A percentile compares a stretch with the other conserved stretches of the same genome.
Evolutionary conservation across 2,113 vertebrate species (phyloP).

Genomic region (Haemorhous mexicanus): DNA sequence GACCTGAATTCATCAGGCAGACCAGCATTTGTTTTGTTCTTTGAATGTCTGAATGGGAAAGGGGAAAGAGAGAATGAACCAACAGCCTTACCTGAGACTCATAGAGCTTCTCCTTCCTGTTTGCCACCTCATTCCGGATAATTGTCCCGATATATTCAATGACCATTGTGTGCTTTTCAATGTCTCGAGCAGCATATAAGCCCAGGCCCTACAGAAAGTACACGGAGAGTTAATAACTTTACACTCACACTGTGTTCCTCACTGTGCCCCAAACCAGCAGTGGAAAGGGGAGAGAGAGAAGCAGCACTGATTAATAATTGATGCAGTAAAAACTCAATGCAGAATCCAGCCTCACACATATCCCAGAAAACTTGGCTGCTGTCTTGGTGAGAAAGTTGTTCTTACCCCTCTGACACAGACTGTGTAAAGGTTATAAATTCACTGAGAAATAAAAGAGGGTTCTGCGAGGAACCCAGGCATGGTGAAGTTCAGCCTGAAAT

Average conservation of each 20-base stretch:
- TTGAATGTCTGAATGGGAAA: background rate
- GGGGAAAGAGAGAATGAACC: background rate
- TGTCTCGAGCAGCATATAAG: constrained; percentile 94
- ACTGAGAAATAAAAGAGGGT: background rate
- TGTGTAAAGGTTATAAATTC: background rate
- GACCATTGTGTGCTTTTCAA: constrained; percentile 99
- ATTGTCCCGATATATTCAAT: constrained; percentile 98
- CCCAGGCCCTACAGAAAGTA: constrained; percentile 84
- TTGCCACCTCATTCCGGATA: constrained; percentile 95
- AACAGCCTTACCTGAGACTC: constrained; percentile 84
- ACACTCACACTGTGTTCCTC: background rate
- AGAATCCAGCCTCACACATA: background rate
- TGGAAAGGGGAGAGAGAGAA: background rate
- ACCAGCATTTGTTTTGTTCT: background rate
- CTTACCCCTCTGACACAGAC: background rate
- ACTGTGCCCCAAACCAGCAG: background rate
- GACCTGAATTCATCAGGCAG: background rate
- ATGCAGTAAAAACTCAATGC: background rate
- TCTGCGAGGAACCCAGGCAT: background rate
- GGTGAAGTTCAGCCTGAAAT: background rate
- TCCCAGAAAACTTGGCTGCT: background rate
- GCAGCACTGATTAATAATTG: background rate
- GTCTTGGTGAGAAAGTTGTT: background rate
- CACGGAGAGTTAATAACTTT: fast-evolving
- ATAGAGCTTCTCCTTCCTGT: constrained; percentile 94